Evolutionary conservation across 2,113 vertebrate species (phyloP), one percentile per base, ranked within the genome.

Genomic region (Sminthopsis crassicaudata): DNA sequence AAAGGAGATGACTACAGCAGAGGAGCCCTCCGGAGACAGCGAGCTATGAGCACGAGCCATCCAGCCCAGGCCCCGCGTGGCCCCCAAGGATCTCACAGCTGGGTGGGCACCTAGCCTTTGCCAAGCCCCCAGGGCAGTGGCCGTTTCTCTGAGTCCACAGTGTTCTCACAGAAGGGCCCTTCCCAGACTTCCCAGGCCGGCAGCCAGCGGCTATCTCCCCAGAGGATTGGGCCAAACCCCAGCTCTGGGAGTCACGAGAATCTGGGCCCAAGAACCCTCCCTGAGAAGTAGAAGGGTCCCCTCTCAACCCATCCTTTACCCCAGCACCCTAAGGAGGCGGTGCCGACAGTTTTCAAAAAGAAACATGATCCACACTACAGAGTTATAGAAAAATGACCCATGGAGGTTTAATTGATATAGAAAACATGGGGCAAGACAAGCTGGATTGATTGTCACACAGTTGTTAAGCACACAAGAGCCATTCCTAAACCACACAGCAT

Each of bases 381-480:
- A 52, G 42, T 91, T 90, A 24, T 95, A 95, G 93, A 91, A 97
- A 97, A 97, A 30, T 67, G 94, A 93, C 92, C 90, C 89, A 91
- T 91, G 93, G 95, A 89, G 91, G 93, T 97, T 97, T 97, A 97
- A 97, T 53, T 54, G 95, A 92, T 51, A 60, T 88, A 95, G 60
- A 97, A 95, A 95, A 95, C 50, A 95, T 53, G 94, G 76, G 91
- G 67, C 67, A 84, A 84, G n/a, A 84, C 67, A 22, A 84, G 67
- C n/a, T 42, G 67, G 67, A 84, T 19, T 76, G 60, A 88, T 53
- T 95, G 95, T 96, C 90, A 92, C 91, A 93, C 90, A 95, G 94
- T 26, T 22, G 57, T 89, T 46, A n/a, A 0, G 27, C 51, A 46
- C 84, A 91, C 53, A 3, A 0, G 11, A 91, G 55, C 53, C 89